phyloP scores from a whole-genome alignment of 2,113 vertebrate species.

The Pygoscelis antarcticus region DNA sequence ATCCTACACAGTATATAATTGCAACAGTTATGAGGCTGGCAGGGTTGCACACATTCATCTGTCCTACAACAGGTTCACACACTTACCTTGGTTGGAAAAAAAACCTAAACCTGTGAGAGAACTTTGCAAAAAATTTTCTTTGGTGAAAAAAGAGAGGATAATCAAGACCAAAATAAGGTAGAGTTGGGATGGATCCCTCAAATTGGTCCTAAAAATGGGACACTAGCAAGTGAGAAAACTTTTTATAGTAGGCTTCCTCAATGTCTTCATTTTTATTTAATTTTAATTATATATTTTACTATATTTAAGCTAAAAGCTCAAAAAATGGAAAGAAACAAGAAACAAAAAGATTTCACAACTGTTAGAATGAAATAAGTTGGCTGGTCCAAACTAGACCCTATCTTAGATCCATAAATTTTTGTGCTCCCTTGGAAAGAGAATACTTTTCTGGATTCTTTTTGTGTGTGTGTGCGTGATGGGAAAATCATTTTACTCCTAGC shows the following conservation, averaged over 20 bases:
- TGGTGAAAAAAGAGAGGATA: neutral
- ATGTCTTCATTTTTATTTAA: neutral
- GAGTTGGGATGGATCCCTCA: neutral
- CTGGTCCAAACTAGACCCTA: neutral
- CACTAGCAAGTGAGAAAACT: neutral
- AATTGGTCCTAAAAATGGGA: neutral
- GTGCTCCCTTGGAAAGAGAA: neutral
- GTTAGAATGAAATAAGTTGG: neutral
- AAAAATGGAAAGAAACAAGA: neutral
- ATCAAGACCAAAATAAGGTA: neutral
- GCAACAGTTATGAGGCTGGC: neutral
- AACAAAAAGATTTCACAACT: neutral
- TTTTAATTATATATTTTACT: neutral
- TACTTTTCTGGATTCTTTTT: neutral
- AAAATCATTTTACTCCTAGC: neutral
- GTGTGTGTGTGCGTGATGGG: accelerated
- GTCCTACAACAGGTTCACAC: neutral
- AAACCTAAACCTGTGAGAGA: neutral
- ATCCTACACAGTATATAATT: neutral
- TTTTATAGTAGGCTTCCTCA: neutral
- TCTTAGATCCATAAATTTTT: neutral
- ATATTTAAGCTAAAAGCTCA: neutral
- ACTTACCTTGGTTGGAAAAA: neutral
- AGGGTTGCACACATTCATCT: neutral
- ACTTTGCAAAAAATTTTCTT: neutral